Evolutionary conservation across 2,797 vertebrate species (phyloP), one percentile per base, ranked within the genome.

Genomic region (Phrynocephalus forsythii): DNA sequence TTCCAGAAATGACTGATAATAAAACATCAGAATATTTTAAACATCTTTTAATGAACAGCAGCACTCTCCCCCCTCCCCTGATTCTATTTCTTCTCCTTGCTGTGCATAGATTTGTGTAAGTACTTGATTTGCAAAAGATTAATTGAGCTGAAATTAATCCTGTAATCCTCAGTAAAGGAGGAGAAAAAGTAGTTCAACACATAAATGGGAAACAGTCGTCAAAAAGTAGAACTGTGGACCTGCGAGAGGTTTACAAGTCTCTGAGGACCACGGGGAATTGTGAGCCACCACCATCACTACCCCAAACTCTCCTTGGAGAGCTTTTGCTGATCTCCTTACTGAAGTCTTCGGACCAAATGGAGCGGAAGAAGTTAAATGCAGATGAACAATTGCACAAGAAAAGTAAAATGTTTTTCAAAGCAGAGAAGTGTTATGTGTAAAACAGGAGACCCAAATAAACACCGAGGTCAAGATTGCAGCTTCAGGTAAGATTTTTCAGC

Each of bases 111-210:
- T 77, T 68, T 78, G 81, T 71, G 52, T 80, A 63, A 72, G 28
- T 38, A 60, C 68, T 44, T 80, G 24, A 48, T 28, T 83, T 44
- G 7, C 79, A 79, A 52, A 66, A 69, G 44, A 85, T 79, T 78
- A 85, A 85, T 85, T 85, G 63, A 48, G 20, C 10, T 22, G 66
- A 78, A 83, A 83, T n/a, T 83, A 56, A 83, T 87, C 81, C 72
- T 77, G 11, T 77, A 87, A 83, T 87, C 48, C 63, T 78, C 75
- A 52, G 72, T 83, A 66, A 72, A 67, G 71, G 28, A 24, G 30
- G 15, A 52, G 63, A 56, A 52, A 26, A 87, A 87, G 18, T 77
- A 48, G 79, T 30, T 87, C 60, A 68, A 76, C 60, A 50, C 28
- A 33, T 26, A 82, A 50, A 82, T 77, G n/a, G 63, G 72, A 82